Percentiles rank a stretch among this genome's conserved stretches.
Evolutionary conservation across 2,797 vertebrate genomes (phyloP).

Genomic region (Eurystomus glaucurus): DNA sequence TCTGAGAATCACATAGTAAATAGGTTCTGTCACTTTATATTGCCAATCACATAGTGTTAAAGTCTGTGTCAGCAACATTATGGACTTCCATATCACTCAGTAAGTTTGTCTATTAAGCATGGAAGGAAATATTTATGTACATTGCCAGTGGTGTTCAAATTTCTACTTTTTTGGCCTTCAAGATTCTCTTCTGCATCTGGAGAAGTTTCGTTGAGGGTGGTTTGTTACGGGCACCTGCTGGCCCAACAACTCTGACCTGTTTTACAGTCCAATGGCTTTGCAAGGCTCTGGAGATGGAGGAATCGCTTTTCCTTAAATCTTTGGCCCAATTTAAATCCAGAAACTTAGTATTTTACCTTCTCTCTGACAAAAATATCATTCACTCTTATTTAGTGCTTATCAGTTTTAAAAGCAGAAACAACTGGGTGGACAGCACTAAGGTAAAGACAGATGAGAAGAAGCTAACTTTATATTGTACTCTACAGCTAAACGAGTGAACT

Average conservation of each 20-base stretch:
- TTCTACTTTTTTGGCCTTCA: background rate
- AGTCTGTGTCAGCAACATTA: background rate
- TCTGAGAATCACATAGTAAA: background rate
- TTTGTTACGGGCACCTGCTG: background rate
- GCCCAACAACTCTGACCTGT: background rate
- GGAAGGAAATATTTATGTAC: background rate
- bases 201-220: background rate
- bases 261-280: slow-evolving; percentile 11
- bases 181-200: background rate
- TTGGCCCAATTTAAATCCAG: background rate
- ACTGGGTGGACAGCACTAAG: background rate
- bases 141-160: background rate
- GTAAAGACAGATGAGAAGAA: background rate
- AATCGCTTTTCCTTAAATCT: background rate
- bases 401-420: slow-evolving; percentile 19
- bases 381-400: background rate
- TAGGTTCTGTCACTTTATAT: background rate
- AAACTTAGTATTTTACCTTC: background rate
- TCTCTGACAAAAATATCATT: background rate
- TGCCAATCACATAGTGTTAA: background rate
- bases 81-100: background rate
- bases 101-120: background rate
- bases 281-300: background rate
- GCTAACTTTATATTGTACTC: background rate
- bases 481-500: background rate